Evolutionary conservation across 2,888 invertebrate genomes (phyloP), one percentile per base, ranked within the genome.

Genomic region (Dione vanillae): DNA sequence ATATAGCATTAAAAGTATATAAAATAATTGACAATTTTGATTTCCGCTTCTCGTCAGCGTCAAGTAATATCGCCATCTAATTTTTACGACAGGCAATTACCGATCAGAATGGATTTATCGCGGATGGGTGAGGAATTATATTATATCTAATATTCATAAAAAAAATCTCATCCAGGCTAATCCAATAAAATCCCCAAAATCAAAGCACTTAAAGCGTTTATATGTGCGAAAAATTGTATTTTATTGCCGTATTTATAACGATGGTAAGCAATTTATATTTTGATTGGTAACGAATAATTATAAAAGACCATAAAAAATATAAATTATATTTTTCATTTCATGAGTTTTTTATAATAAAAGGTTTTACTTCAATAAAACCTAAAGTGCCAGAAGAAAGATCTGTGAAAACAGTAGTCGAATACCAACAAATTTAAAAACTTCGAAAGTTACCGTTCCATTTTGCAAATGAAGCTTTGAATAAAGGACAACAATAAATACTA

Each of bases 11-110:
- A 56, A 70, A 71, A 62, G 65, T 70, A 69, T 62, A 72, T 59
- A 72, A 76, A 78, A 74, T 80, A 83, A 84, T 80, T 80, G 82
- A 78, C 83, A 83, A 86, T 86, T 84, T 81, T 79, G 78, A 81
- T 83, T 85, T 84, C 82, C 80, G 84, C 83, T 83, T 76, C 77
- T 76, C 75, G 77, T 83, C 81, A 83, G 80, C 81, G 78, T 83
- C 83, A 82, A 79, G 80, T 83, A 83, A 86, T 82, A 79, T 77
- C 73, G 80, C 78, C 80, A 85, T 86, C 83, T 85, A 84, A 86
- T 85, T 84, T 83, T 79, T 83, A 84, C 85, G 79, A 74, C 78
- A 79, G 79, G 79, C 82, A 82, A 85, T 84, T 80, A 82, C 79
- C 76, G 78, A 83, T 82, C 79, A 80, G 69, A 66, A 49, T 69